Evolutionary conservation across 2,888 invertebrate genomes (phyloP).

Genomic region (Lasioglossum villosulum): DNA sequence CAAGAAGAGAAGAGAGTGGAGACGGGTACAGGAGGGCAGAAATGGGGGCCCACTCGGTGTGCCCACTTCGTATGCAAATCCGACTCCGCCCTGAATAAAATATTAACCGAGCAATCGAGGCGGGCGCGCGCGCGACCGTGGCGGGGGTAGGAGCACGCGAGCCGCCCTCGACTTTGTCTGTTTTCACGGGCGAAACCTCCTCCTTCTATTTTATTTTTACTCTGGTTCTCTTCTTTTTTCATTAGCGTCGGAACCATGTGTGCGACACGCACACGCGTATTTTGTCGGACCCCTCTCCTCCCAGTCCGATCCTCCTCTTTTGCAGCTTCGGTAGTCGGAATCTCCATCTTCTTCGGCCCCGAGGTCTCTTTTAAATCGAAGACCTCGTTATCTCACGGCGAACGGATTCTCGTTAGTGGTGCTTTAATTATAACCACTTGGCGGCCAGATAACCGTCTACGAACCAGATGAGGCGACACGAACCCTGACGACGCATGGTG

Average conservation of each 20-base stretch:
- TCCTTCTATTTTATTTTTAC: slow-evolving; percentile 37
- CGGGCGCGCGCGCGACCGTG: slow-evolving; percentile 18
- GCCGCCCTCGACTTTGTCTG: slow-evolving; percentile 49
- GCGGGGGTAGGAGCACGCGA: slow-evolving; percentile 70
- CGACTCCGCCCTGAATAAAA: slow-evolving; percentile 81
- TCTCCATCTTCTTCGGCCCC: slow-evolving; percentile 48
- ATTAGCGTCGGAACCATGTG: slow-evolving; percentile 52
- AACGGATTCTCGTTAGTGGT: slow-evolving; percentile 75
- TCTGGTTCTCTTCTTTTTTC: slow-evolving; percentile 17
- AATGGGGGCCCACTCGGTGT: slow-evolving; percentile 27
- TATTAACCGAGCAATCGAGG: slow-evolving; percentile 77
- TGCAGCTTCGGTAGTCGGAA: background rate
- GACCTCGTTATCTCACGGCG: slow-evolving; percentile 72
- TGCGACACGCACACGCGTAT: slow-evolving; percentile 5
- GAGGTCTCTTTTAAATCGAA: slow-evolving; percentile 74
- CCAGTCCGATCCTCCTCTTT: background rate
- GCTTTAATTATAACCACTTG: slow-evolving; percentile 74
- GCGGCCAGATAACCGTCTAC: slow-evolving; percentile 15
- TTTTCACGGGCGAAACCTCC: slow-evolving; percentile 14
- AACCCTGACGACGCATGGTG: background rate
- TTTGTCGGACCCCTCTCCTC: background rate
- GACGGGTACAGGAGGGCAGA: background rate
- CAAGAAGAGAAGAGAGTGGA: background rate
- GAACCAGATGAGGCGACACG: background rate
- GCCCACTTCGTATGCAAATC: slow-evolving; percentile 79